Conservation (phyloP, 2,888 invertebrate species). For the Trachelus iudaicus region DNA sequence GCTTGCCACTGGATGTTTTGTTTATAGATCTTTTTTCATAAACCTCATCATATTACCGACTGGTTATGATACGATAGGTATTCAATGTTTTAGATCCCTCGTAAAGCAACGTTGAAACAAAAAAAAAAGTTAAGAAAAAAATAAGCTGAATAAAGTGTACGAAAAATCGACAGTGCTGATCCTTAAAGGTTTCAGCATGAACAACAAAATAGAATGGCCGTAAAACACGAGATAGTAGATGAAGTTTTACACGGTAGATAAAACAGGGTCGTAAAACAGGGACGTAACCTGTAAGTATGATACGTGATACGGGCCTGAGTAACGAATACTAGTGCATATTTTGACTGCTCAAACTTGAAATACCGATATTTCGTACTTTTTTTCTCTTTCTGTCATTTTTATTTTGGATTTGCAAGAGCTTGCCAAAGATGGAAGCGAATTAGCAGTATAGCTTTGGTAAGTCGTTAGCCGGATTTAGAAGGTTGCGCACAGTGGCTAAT, state of each 20-base stretch:
- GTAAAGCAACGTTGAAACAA: not conserved
- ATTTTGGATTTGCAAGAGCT: not conserved
- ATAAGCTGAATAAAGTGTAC: slow-evolving; percentile 7
- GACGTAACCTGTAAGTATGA: not conserved
- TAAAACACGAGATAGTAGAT: slow-evolving; percentile 12
- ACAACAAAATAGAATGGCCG: slow-evolving; percentile 16
- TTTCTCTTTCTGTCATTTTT: not conserved
- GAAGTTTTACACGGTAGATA: slow-evolving; percentile 16
- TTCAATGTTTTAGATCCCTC: not conserved
- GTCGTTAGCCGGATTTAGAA: not conserved
- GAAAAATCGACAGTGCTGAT: not conserved
- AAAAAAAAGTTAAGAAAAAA: slow-evolving; percentile 11
- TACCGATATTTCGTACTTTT: not conserved
- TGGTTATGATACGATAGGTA: not conserved
- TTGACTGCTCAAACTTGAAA: too few relatives aligned
- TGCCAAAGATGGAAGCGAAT: not conserved
- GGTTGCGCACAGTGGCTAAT: slow-evolving; percentile 9
- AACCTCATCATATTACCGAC: not conserved
- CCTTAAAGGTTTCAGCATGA: slow-evolving; percentile 11
- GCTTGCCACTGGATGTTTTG: not conserved
- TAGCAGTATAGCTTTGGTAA: not conserved
- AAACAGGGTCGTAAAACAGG: slow-evolving; percentile 4
- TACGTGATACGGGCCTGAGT: not conserved
- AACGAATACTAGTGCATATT: not conserved
- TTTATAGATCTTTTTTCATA: not conserved